A percentile compares a stretch with the other conserved stretches of the same genome.
These are phyloP conservation scores for Pedetes capensis DNA, from an alignment of 2,113 vertebrate species.

Conservation along the genomic window DNA sequence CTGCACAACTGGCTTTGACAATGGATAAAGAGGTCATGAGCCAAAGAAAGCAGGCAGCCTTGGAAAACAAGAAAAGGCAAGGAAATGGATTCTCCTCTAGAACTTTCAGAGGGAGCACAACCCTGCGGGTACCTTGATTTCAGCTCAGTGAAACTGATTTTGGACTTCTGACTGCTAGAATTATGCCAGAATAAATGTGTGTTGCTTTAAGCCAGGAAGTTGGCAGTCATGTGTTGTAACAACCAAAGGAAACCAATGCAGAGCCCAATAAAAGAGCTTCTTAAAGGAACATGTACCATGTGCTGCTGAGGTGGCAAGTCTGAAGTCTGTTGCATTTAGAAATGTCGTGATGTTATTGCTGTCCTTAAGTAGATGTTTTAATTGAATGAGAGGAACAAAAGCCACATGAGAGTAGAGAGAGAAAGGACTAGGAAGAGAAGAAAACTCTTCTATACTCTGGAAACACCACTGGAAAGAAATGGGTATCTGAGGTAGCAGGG, in stretches of 20 bases:
- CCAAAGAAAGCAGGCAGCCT: not conserved
- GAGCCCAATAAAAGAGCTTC: not conserved
- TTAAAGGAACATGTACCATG: not conserved
- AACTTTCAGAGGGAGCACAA: not conserved
- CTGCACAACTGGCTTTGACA: not conserved
- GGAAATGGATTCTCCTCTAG: too few species aligned
- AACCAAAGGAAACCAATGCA: not conserved
- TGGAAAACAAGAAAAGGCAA: constrained; percentile 1
- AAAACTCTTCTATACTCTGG: not conserved
- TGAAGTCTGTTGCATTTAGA: not conserved
- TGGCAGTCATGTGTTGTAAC: not conserved
- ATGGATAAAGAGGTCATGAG: not conserved
- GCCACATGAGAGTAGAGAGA: not conserved
- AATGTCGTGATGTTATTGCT: not conserved
- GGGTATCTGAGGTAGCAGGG: not conserved
- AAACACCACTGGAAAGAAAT: constrained; percentile 8
- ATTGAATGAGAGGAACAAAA: not conserved
- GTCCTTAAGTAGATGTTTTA: not conserved
- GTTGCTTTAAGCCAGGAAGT: too few species aligned
- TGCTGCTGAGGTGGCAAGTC: not conserved
- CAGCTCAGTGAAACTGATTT: not conserved
- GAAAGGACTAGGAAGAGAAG: not conserved
- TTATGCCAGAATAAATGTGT: too few species aligned
- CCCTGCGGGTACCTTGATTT: not conserved
- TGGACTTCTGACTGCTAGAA: too few species aligned